A percentile compares a stretch with the other conserved stretches of the same genome.
Conservation (phyloP, 1,140 invertebrate species). For the Scylla paramamosain region DNA sequence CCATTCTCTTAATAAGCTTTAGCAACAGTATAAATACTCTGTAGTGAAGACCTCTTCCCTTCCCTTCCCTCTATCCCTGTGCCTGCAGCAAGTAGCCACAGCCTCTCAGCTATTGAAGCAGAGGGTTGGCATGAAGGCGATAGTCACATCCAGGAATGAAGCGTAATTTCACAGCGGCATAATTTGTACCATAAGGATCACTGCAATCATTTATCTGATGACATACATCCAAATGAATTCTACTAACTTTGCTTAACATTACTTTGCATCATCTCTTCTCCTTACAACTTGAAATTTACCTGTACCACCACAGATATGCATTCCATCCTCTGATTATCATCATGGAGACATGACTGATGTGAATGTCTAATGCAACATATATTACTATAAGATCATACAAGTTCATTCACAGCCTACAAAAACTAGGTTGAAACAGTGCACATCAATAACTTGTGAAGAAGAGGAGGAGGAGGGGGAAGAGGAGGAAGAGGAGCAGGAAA, state of each 20-base stretch:
- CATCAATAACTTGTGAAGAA: too few species aligned
- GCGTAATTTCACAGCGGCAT: background rate
- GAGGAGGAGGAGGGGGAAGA: too few species aligned
- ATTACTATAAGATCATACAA: background rate
- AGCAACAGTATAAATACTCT: background rate
- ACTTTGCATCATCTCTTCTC: background rate
- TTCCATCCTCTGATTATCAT: background rate
- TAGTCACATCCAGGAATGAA: background rate
- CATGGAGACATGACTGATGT: background rate
- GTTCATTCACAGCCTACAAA: background rate
- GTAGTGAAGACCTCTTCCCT: constrained; percentile 4
- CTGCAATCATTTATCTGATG: background rate
- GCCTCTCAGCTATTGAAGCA: constrained; percentile 3
- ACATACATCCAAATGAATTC: background rate
- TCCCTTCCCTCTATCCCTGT: constrained; percentile 16
- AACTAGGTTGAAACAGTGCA: background rate
- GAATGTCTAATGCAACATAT: background rate
- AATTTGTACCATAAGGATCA: background rate
- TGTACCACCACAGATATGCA: background rate
- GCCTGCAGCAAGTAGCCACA: background rate
- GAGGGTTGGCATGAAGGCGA: background rate
- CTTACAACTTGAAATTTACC: background rate
- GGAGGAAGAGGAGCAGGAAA: too few species aligned
- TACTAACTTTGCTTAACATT: background rate
- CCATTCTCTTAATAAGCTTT: background rate